These are phyloP conservation scores for Meghimatium bilineatum DNA, from an alignment of 2,888 invertebrate species.

Conservation along the genomic window DNA sequence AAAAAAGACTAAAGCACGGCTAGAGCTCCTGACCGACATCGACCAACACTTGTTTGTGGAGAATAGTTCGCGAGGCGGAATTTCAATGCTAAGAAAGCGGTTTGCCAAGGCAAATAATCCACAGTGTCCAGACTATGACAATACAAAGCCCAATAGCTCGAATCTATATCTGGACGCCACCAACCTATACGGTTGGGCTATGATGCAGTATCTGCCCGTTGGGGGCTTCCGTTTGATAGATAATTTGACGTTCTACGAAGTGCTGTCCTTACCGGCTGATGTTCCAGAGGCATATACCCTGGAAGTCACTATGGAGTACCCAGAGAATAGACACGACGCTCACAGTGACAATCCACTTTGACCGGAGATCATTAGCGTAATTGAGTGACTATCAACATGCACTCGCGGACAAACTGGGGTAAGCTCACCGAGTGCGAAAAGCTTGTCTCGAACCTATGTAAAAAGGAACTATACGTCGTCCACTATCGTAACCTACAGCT, in stretches of 20 bases:
- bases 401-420: too few relatives aligned
- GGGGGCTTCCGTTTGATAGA: neutral
- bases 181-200: constrained; percentile 24
- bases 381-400: too few relatives aligned
- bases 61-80: neutral
- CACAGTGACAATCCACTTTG: neutral
- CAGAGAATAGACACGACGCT: neutral
- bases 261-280: neutral
- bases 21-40: neutral
- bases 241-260: neutral
- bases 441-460: too few relatives aligned
- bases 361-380: neutral
- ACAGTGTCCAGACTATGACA: neutral
- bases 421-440: too few relatives aligned
- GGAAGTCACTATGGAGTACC: constrained; percentile 12
- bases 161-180: neutral
- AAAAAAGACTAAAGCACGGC: neutral
- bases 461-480: too few relatives aligned
- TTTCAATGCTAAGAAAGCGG: neutral
- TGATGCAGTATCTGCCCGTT: neutral
- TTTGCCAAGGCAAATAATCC: neutral
- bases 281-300: neutral
- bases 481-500: too few relatives aligned
- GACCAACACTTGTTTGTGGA: neutral
- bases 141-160: neutral